These are phyloP conservation scores for Actenoides lindsayi DNA, from an alignment of 2,113 vertebrate genomes.

Conservation along the genomic window DNA sequence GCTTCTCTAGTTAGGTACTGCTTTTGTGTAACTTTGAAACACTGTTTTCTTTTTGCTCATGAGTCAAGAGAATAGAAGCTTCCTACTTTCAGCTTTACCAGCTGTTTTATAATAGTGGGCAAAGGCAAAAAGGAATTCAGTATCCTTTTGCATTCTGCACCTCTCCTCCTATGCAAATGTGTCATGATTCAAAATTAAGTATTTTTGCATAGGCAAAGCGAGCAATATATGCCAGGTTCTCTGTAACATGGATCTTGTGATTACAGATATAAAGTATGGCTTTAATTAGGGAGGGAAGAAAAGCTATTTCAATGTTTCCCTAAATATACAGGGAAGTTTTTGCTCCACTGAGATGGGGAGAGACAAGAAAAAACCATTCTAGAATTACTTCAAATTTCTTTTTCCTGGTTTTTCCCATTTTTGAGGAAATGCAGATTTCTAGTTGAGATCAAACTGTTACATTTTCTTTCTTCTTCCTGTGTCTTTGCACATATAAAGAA, in stretches of 20 bases:
- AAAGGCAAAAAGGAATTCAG: background rate
- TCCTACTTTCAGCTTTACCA: background rate
- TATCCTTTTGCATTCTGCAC: background rate
- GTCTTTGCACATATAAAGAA: background rate
- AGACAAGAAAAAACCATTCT: background rate
- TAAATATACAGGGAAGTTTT: background rate
- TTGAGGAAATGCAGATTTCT: background rate
- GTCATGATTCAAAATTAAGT: background rate
- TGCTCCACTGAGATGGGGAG: background rate
- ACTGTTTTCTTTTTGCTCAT: background rate
- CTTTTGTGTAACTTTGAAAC: background rate
- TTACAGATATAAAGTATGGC: background rate
- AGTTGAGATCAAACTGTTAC: background rate
- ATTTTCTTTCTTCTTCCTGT: background rate
- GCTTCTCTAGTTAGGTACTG: background rate
- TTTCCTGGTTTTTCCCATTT: background rate
- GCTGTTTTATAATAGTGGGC: background rate
- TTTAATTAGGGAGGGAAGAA: background rate
- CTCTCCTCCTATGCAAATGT: background rate
- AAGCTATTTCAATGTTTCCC: background rate
- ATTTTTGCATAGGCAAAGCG: background rate
- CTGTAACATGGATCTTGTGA: background rate
- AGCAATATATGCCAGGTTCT: background rate
- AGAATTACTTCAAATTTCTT: background rate
- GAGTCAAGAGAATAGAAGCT: background rate